Percentiles rank a stretch among this genome's conserved stretches.
Conservation (phyloP, 2,888 invertebrate species). For the Eilema sororculum region DNA sequence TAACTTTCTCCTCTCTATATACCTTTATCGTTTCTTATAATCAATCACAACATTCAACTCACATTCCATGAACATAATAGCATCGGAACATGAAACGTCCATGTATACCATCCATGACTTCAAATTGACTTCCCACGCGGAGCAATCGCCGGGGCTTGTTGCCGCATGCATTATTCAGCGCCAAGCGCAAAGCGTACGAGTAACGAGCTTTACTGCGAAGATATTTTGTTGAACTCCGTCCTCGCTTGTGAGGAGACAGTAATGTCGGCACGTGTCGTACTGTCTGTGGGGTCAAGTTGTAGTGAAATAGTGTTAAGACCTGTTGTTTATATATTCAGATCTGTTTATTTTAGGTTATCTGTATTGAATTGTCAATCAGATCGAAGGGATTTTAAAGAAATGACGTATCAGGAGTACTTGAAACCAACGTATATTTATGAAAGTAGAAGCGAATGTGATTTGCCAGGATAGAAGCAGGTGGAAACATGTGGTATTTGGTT, state of each 20-base stretch:
- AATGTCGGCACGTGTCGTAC: not conserved
- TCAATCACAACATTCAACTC: no score
- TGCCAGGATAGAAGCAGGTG: no score
- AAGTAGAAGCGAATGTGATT: no score
- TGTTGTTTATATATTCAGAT: not conserved
- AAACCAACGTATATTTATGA: no score
- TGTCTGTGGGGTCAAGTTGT: not conserved
- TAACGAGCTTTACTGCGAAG: constrained; percentile 33
- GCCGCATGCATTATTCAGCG: constrained; percentile 43
- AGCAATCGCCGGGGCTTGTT: constrained; percentile 14
- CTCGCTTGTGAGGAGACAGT: not conserved
- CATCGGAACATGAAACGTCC: not conserved
- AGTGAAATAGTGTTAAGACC: not conserved
- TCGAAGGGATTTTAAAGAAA: no score
- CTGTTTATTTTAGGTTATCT: not conserved
- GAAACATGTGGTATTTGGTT: no score
- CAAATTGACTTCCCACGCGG: not conserved
- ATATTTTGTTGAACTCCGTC: constrained; percentile 35
- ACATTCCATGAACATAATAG: not conserved
- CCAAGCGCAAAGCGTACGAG: constrained; percentile 25
- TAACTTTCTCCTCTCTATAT: no score
- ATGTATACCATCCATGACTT: constrained; percentile 9
- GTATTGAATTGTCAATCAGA: no score
- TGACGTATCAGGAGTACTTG: no score
- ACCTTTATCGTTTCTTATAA: no score